Evolutionary conservation across 2,797 vertebrate genomes (phyloP).

Genomic region (Astyanax mexicanus): DNA sequence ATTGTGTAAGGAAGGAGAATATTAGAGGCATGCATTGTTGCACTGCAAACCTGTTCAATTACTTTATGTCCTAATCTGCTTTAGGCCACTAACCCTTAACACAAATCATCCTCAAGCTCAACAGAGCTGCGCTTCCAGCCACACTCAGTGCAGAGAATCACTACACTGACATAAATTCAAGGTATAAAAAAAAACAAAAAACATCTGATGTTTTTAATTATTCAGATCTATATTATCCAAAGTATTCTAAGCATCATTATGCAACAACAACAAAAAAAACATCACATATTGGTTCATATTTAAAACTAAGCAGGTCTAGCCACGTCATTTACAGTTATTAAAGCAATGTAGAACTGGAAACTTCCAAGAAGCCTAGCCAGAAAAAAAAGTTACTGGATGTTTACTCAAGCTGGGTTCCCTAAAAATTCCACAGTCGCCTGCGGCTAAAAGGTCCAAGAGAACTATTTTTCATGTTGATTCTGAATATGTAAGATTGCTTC

Average conservation of each 20-base stretch:
- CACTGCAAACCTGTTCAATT: conserved; percentile 30
- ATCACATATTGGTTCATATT: no score
- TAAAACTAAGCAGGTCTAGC: conserved; percentile 45
- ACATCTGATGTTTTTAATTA: no score
- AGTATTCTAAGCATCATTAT: no score
- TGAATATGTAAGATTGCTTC: neutral
- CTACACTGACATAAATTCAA: no score
- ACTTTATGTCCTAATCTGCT: conserved; percentile 7
- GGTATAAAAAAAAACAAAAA: no score
- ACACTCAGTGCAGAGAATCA: no score
- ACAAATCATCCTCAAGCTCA: conserved; percentile 34
- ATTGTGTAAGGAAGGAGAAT: neutral
- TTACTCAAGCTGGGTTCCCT: neutral
- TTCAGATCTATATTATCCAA: no score
- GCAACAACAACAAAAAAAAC: no score
- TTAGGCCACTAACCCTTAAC: neutral
- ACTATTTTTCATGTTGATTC: neutral
- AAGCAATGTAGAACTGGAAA: neutral
- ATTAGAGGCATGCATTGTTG: neutral
- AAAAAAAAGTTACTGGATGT: no score
- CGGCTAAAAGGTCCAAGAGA: neutral
- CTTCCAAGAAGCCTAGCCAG: neutral
- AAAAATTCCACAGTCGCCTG: neutral
- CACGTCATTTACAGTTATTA: conserved; percentile 55
- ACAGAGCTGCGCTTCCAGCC: conserved; percentile 23